Base-by-base conservation (phyloP, 53 echinoderm and acorn worm species). In the Astropecten irregularis region DNA sequence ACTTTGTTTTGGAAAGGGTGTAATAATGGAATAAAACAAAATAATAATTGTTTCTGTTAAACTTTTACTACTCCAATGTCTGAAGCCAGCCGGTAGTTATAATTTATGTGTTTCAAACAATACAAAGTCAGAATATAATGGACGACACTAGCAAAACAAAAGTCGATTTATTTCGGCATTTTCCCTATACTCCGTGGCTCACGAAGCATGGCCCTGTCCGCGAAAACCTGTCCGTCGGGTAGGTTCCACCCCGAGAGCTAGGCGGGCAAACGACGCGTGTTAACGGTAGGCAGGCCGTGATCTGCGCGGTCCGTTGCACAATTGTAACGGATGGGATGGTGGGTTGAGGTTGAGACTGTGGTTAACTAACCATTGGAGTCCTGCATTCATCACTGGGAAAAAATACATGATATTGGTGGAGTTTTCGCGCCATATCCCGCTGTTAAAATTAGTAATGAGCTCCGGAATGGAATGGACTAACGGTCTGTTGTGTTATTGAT, bases 381-480 rank as follows among this genome's bases (percentile, higher is more conserved):
- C 31, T 28, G 29, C 32, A 58, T 58, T 58, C 9, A 58, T 58
- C 59, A 14, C n/a, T 10, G 3, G 9, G 19, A 58, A 58, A 58
- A 7, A 13, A 30, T 58, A 58, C 59, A 58, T 31, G 59, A 58
- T 58, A 30, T 28, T 15, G 59, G 59, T 11, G 59, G 59, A 58
- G 59, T 58, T 58, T 58, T 58, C 59, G 30, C 30, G 31, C 59
- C 31, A 31, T 9, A 58, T 20, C 64, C 11, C 38, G 64, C 64
- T 64, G 64, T 64, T 64, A 10, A 64, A 37, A 64, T 64, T 64
- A 36, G 64, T 64, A 64, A 33, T 20, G 64, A 64, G n/a, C n/a
- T n/a, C n/a, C n/a, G n/a, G n/a, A n/a, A n/a, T n/a, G n/a, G 31
- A 16, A 4, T 2, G 38, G 37, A 64, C 64, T 64, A 64, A 64